Percentiles rank a stretch among this genome's conserved stretches.
These are phyloP conservation scores for Chymomyza caudatula DNA, from an alignment of 2,888 invertebrate species.

Conservation along the genomic window DNA sequence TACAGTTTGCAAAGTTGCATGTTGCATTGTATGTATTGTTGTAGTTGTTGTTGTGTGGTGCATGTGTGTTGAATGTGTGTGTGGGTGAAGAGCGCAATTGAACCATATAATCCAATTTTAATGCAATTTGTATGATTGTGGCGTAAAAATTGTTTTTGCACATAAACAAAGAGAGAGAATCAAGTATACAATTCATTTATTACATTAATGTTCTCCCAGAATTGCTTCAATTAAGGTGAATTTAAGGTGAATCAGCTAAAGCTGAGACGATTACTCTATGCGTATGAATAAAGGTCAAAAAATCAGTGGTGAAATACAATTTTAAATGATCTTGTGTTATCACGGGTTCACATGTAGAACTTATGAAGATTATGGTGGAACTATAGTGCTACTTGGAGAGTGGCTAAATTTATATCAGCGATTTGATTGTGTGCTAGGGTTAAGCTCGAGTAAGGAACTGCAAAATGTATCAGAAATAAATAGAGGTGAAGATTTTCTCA, in stretches of 20 bases:
- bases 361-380: neutral
- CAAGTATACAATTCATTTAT: slow-evolving; percentile 34
- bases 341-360: neutral
- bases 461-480: neutral
- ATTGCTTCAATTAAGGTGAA: slow-evolving; percentile 2
- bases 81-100: slow-evolving; percentile 22
- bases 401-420: neutral
- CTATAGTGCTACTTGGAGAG: neutral
- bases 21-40: slow-evolving; percentile 15
- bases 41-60: slow-evolving; percentile 18
- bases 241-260: slow-evolving; percentile 23
- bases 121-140: slow-evolving; percentile 30
- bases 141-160: slow-evolving; percentile 39
- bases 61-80: slow-evolving; percentile 30
- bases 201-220: neutral
- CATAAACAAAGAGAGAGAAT: slow-evolving; percentile 61
- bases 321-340: neutral
- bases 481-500: neutral
- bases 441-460: neutral
- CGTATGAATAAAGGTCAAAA: neutral
- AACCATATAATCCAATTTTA: neutral
- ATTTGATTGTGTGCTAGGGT: neutral
- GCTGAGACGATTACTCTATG: slow-evolving; percentile 12
- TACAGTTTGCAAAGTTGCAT: neutral
- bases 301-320: neutral